These are phyloP conservation scores for Rhinogobius similis DNA, from an alignment of 2,113 vertebrate species.

Conservation along the genomic window DNA sequence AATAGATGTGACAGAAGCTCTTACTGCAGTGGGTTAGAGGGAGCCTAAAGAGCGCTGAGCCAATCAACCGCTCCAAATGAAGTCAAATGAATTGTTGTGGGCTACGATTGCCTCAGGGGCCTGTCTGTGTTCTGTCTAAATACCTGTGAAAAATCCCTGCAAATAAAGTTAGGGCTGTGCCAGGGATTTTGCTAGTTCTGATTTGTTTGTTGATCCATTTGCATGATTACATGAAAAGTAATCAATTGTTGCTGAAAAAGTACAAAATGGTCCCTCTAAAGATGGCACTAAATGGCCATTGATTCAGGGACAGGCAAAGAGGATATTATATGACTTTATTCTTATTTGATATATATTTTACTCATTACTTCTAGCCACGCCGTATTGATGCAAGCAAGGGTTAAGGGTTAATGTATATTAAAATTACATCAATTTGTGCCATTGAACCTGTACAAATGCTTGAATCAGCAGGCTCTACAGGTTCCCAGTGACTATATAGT, in stretches of 20 bases:
- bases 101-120: background rate
- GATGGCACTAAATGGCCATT: too few species aligned
- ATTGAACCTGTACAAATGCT: too few species aligned
- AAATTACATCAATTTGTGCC: too few species aligned
- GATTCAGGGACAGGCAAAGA: too few species aligned
- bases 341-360: too few species aligned
- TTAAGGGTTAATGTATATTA: too few species aligned
- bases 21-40: background rate
- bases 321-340: too few species aligned
- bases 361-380: too few species aligned
- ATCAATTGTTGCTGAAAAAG: background rate
- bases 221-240: too few species aligned
- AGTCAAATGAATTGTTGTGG: background rate
- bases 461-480: too few species aligned
- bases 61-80: constrained; percentile 1
- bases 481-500: too few species aligned
- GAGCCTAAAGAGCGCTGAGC: background rate
- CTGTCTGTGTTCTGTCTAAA: background rate
- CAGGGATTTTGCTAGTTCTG: background rate
- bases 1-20: background rate
- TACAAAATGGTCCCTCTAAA: background rate
- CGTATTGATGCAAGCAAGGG: too few species aligned
- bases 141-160: background rate
- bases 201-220: background rate
- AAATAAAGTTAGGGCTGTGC: background rate